Evolutionary conservation across 2,888 invertebrate species (phyloP).

Genomic region (Diarsia brunnea): DNA sequence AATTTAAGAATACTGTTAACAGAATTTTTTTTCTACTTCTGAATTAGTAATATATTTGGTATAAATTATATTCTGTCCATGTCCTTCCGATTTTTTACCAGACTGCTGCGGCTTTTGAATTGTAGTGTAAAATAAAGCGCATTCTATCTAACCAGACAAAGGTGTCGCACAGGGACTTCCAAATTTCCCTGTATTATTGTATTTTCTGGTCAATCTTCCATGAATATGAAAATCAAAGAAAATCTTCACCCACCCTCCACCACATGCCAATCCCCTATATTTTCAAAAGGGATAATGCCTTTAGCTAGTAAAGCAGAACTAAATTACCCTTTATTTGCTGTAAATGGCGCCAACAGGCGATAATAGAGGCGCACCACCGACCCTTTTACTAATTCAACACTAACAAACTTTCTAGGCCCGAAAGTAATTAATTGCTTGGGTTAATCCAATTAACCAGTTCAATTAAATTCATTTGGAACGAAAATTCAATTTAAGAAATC

Average conservation of each 20-base stretch:
- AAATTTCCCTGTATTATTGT: too few species aligned
- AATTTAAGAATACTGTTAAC: too few species aligned
- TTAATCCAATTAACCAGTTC: conserved; percentile 60
- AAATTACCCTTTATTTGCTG: conserved; percentile 32
- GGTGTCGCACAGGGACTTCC: background rate
- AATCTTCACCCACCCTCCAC: background rate
- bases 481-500: conserved; percentile 46
- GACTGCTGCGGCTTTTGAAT: too few species aligned
- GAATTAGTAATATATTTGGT: too few species aligned
- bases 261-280: background rate
- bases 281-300: background rate
- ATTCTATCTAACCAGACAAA: background rate
- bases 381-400: conserved; percentile 53
- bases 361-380: conserved; percentile 35
- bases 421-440: conserved; percentile 63
- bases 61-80: background rate
- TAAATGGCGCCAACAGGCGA: conserved; percentile 24
- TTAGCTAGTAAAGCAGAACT: conserved; percentile 11
- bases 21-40: too few species aligned
- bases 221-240: background rate
- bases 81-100: background rate
- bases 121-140: too few species aligned
- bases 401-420: conserved; percentile 52
- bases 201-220: background rate
- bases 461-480: conserved; percentile 46